Base-by-base conservation (phyloP, 1,140 invertebrate species). In the Bradynema listronoti region DNA sequence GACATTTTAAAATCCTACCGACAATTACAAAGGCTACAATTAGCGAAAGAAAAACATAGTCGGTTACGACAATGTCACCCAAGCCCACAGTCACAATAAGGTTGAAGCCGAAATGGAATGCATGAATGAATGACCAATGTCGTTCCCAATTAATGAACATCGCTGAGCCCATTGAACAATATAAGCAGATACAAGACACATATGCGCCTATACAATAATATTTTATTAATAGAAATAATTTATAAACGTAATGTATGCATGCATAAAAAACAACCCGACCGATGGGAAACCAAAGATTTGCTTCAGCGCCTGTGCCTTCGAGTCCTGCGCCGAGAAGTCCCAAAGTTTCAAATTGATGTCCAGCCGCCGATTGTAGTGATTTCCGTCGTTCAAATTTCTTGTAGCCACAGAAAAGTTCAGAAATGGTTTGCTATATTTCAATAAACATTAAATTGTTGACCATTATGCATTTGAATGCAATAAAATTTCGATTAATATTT, bases 11-110 rank as follows among this genome's bases (percentile, higher is more conserved):
- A 22, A 6, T 56, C 61, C 58, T 41, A 73, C 73, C 74, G 55
- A 77, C 74, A 51, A 77, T 77, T 36, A 77, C 74, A 46, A 78
- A 77, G 16, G 74, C 74, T 14, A 77, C 74, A 45, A 77, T 77
- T 9, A 77, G 60, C 34, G 76, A 78, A 33, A 77, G 58, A 59
- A 78, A 77, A 4, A 77, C 43, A 51, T 78, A 78, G 56, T 77
- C 69, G 5, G 56, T 72, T 19, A 77, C 74, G 4, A 77, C 74
- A 34, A 77, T 69, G 36, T 77, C 74, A 30, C 74, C 74, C 11
- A 55, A 67, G 27, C 74, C 74, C 30, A 77, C 74, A 7, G 74
- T 77, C 7, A 77, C 74, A 55, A 77, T 78, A 14, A 78, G 49
- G 59, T 77, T 77, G 46, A 77, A 77, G 36, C 76, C 74, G 55